These are phyloP conservation scores for Sebastes steindachneri DNA, from an alignment of 2,797 vertebrate species.

Conservation along the genomic window DNA sequence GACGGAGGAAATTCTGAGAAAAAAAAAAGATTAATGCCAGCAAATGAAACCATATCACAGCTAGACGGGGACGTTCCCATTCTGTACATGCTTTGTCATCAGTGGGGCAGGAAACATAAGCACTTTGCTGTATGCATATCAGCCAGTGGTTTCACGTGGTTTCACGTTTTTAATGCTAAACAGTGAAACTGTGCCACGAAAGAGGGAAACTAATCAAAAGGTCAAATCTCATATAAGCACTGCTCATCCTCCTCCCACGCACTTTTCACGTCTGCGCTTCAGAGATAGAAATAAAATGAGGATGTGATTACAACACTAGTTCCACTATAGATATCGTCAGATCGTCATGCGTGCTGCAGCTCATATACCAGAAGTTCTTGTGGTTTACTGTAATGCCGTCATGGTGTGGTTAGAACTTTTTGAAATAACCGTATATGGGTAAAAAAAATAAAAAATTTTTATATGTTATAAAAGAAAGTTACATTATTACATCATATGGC, in stretches of 20 bases:
- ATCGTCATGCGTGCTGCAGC: background rate
- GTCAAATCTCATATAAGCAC: slow-evolving; percentile 20
- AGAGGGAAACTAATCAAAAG: slow-evolving; percentile 54
- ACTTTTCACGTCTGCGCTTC: slow-evolving; percentile 34
- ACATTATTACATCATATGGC: background rate
- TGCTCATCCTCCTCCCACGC: slow-evolving; percentile 27
- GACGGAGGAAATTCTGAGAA: slow-evolving; percentile 18
- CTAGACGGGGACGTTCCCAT: background rate
- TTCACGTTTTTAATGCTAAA: background rate
- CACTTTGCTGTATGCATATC: slow-evolving; percentile 14
- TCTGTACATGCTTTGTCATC: slow-evolving; percentile 22
- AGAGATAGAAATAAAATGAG: slow-evolving; percentile 40
- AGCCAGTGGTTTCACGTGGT: background rate
- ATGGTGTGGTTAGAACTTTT: background rate
- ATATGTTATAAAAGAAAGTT: background rate
- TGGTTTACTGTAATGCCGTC: slow-evolving; percentile 16
- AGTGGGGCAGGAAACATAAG: slow-evolving; percentile 8
- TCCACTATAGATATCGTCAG: slow-evolving; percentile 7
- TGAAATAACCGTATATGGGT: background rate
- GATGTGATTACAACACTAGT: slow-evolving; percentile 41
- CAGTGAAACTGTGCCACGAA: background rate
- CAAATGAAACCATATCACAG: background rate
- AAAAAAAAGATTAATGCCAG: background rate
- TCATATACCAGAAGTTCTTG: background rate
- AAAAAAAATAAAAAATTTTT: no score